phyloP scores from a whole-genome alignment of 2,888 invertebrate genomes.

The Eumerus sabulonum region DNA sequence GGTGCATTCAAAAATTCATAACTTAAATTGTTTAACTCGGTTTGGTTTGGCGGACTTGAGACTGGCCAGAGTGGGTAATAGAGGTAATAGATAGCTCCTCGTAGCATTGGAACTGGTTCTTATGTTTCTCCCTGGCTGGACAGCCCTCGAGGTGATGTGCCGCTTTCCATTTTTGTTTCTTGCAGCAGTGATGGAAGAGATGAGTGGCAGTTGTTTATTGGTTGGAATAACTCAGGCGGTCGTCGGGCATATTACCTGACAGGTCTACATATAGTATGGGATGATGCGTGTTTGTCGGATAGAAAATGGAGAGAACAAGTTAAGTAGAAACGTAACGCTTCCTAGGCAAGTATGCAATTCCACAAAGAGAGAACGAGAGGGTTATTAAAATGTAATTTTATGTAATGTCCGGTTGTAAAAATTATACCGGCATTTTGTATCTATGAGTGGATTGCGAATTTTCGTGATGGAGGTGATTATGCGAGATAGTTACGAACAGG shows the following conservation, averaged over 20 bases:
- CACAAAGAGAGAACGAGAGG: too few species aligned
- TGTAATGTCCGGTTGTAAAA: slow-evolving; percentile 39
- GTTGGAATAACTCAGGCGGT: slow-evolving; percentile 51
- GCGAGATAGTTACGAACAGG: not conserved
- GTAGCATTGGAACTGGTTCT: not conserved
- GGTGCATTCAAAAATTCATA: slow-evolving; percentile 57
- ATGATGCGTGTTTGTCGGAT: slow-evolving; percentile 42
- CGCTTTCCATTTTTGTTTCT: slow-evolving; percentile 8
- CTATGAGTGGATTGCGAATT: slow-evolving; percentile 12
- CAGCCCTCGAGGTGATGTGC: slow-evolving; percentile 27
- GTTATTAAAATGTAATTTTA: slow-evolving; percentile 62
- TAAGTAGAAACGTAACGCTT: slow-evolving; percentile 23
- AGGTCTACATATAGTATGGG: slow-evolving; percentile 1
- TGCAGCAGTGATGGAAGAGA: slow-evolving; percentile 37
- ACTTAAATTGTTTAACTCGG: slow-evolving; percentile 24
- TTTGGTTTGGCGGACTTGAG: slow-evolving; percentile 6
- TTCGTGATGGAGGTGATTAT: slow-evolving; percentile 20
- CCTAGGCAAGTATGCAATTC: slow-evolving; percentile 32
- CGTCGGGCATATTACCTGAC: slow-evolving; percentile 33
- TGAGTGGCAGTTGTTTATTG: slow-evolving; percentile 58
- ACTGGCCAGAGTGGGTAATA: not conserved
- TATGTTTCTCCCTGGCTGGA: not conserved
- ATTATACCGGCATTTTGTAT: slow-evolving; percentile 38
- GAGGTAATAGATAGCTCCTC: slow-evolving; percentile 19
- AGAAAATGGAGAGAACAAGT: slow-evolving; percentile 9